phyloP scores from a whole-genome alignment of 2,888 invertebrate species.

The Athalia circularis region DNA sequence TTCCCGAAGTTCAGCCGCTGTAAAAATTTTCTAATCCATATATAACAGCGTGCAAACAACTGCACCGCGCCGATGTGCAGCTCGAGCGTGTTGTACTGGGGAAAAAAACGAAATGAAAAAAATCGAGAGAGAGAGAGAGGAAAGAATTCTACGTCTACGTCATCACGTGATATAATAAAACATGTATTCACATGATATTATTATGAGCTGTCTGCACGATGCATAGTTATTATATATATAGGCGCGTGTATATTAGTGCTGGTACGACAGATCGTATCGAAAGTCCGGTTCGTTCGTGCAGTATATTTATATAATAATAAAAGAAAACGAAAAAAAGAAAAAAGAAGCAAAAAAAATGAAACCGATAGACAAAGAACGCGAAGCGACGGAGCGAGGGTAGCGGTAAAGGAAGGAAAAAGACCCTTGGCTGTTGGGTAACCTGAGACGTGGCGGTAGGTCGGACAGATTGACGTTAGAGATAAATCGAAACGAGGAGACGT shows the following conservation, averaged over 20 bases:
- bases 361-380: constrained; percentile 35
- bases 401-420: constrained; percentile 32
- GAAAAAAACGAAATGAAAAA: too few species aligned
- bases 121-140: too few species aligned
- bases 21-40: neutral
- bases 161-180: too few species aligned
- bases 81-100: too few species aligned
- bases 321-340: neutral
- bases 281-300: constrained; percentile 3
- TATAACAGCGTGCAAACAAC: neutral
- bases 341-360: neutral
- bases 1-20: neutral
- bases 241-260: too few species aligned
- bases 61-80: too few species aligned
- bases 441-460: constrained; percentile 71
- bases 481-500: constrained; percentile 69
- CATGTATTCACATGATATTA: too few species aligned
- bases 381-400: constrained; percentile 51
- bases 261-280: neutral
- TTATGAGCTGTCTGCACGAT: too few species aligned
- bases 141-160: too few species aligned
- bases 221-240: too few species aligned
- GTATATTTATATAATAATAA: too few species aligned
- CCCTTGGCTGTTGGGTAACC: constrained; percentile 62
- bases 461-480: constrained; percentile 72